Evolutionary conservation across 2,888 invertebrate species (phyloP).

Genomic region (Seladonia tumulorum): DNA sequence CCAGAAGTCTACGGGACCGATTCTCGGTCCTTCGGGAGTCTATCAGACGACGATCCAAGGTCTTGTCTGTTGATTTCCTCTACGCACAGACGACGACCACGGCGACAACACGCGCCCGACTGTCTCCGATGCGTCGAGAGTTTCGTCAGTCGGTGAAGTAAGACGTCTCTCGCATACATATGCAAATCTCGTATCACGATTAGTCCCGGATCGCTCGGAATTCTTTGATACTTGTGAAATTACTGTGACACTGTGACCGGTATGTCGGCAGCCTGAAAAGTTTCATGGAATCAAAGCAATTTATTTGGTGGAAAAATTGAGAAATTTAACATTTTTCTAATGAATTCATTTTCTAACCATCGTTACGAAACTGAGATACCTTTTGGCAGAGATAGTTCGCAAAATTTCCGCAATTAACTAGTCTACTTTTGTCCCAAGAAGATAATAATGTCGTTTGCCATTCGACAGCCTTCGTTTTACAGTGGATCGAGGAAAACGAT

Average conservation of each 20-base stretch:
- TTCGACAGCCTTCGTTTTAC: conserved; percentile 70
- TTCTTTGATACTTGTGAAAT: background rate
- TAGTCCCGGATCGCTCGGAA: background rate
- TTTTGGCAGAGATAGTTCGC: background rate
- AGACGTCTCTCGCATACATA: background rate
- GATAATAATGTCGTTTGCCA: conserved; percentile 66
- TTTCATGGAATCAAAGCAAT: background rate
- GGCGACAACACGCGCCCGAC: background rate
- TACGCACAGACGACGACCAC: background rate
- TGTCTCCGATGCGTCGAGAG: background rate
- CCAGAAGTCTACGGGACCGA: background rate
- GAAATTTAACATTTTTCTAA: no score
- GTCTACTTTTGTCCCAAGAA: conserved; percentile 17
- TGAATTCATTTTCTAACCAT: no score
- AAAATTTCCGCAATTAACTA: background rate
- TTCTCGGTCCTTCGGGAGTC: background rate
- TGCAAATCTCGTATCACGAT: background rate
- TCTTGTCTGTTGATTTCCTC: background rate
- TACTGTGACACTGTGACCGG: background rate
- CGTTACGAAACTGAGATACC: background rate
- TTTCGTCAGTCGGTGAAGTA: background rate
- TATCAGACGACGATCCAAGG: background rate
- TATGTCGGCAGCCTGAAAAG: background rate
- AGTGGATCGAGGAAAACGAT: conserved; percentile 50
- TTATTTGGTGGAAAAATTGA: background rate